Evolutionary conservation across 2,888 invertebrate species (phyloP), one percentile per base, ranked within the genome.

Genomic region (Digitonthophagus gazella): DNA sequence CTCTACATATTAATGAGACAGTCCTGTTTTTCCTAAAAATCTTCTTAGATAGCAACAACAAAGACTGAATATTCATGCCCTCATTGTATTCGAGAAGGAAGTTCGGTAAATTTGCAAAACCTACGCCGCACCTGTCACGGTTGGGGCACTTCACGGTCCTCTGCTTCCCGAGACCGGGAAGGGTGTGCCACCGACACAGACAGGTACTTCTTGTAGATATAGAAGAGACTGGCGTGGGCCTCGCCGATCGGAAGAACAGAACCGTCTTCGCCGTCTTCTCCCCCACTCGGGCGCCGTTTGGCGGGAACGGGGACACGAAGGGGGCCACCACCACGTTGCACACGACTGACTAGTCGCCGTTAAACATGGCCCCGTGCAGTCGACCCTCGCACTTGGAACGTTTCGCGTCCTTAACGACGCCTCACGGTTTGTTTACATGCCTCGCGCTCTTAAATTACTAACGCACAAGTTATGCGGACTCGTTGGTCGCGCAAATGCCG

Each of bases 251-350:
- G 65, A 66, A 64, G 28, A 61, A n/a, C n/a, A n/a, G n/a, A 63
- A 20, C 58, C 22, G 65, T 19, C 66, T 57, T 18, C 54, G 44
- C 71, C 74, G 58, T 44, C 28, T 44, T 44, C 28, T 44, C 28
- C 19, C 65, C 65, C 55, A 56, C 57, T 56, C 65, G 18, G n/a
- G 20, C 18, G 54, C n/a, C 14, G 18, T 44, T 16, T 54, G 18
- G 15, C 14, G 16, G 18, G 15, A 44, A 44, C 56, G 65, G 22
- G 64, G 82, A 83, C 58, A 81, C 80, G 82, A 80, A 56, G 67
- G 58, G 58, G 44, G 22, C 61, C 58, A 22, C 58, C 55, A 44
- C 28, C 28, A 44, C 28, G 28, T 44, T 44, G 28, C 8, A 44
- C 2, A 44, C 28, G 55, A 65, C 20, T 55, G 16, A 4, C 54